phyloP scores from a whole-genome alignment of 1,140 invertebrate genomes.

The Heterodera carotae region DNA sequence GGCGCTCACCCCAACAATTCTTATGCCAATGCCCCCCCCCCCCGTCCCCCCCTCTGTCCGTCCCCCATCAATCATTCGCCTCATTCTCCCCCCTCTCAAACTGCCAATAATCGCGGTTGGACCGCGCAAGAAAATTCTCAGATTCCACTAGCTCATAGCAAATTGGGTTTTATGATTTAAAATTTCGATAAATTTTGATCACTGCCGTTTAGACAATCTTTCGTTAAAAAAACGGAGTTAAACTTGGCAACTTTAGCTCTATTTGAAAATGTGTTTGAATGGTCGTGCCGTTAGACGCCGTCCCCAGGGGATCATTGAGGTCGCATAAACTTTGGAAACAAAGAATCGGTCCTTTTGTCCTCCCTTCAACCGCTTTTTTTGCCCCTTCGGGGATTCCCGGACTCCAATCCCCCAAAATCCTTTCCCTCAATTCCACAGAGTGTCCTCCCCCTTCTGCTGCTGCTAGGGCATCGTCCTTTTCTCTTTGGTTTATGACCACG shows the following conservation, averaged over 20 bases:
- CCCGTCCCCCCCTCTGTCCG: no score
- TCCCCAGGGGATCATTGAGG: neutral
- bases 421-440: neutral
- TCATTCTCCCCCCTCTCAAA: neutral
- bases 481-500: conserved; percentile 3
- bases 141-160: no score
- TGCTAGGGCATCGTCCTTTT: neutral
- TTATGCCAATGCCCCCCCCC: neutral
- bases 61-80: neutral
- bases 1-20: no score
- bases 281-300: no score
- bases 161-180: no score
- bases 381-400: conserved; percentile 4
- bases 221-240: no score
- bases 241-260: no score
- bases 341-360: conserved; percentile 2
- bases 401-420: neutral
- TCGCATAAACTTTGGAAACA: neutral
- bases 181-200: no score
- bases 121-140: neutral
- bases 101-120: neutral
- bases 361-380: neutral
- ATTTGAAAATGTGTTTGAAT: no score
- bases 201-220: no score
- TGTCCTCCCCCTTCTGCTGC: neutral